Base-by-base conservation (phyloP, 2,888 invertebrate species). In the Molanna angustata region DNA sequence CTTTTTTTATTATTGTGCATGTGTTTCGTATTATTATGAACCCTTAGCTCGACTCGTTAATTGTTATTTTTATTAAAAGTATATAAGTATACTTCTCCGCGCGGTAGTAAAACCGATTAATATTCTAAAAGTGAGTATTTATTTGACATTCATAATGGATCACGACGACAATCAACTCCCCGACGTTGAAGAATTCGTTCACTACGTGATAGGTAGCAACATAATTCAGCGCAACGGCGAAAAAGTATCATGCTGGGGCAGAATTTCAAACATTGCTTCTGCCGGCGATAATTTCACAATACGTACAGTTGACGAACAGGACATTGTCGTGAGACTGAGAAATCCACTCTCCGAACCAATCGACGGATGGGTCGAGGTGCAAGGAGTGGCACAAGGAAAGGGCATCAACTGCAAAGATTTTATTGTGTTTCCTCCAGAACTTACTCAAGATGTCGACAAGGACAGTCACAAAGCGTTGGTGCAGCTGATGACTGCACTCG, bases 351-450 rank as follows among this genome's bases (percentile, higher is more conserved):
- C 64, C 21, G 76, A 76, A 49, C 65, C 72, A 1, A 62, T 76
- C 11, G 76, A 75, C 62, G 76, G 76, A 4, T 77, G 77, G 76
- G 74, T 74, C 53, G 77, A 77, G 58, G 71, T 76, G 22, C 67
- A 68, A 45, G 76, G 77, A 9, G 69, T 71, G 4, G 72, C 73
- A 1, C 75, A 76, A 65, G 76, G 76, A 11, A 74, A 71, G 52
- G 69, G 67, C 57, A 65, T 77, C 4, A 58, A 76, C 47, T 76
- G 76, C 58, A 76, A 76, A 45, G 76, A 76, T 47, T 75, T 74
- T 57, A 66, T 74, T 1, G 65, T 70, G 1, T 72, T 77, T 59
- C 69, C 70, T 14, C 66, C 65, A 39, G 71, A 73, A 32, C 66
- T 74, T 64, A 63, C 70, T 0, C 71, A 71, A 49, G 72, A 73